phyloP scores from a whole-genome alignment of 2,113 vertebrate genomes.

The Solea senegalensis region DNA sequence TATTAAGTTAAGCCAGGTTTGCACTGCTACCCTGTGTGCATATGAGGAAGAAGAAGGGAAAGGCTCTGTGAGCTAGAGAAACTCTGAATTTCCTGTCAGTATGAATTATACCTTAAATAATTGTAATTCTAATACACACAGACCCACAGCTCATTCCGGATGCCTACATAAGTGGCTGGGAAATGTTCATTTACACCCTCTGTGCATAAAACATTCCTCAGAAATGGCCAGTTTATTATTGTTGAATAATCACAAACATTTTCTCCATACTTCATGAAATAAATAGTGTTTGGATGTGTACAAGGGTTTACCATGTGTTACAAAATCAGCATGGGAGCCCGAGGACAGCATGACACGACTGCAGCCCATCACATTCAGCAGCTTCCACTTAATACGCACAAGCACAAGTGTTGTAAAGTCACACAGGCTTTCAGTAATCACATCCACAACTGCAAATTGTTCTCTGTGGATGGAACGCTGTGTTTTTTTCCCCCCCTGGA shows the following conservation, averaged over 20 bases:
- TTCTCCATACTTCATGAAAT: not conserved
- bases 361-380: not conserved
- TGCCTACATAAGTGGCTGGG: not conserved
- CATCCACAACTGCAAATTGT: conserved; percentile 27
- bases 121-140: conserved; percentile 12
- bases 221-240: not conserved
- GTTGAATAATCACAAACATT: conserved; percentile 11
- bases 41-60: not conserved
- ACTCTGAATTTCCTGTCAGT: conserved; percentile 23
- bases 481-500: conserved; percentile 25
- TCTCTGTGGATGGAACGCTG: conserved; percentile 34
- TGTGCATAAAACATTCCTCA: not conserved
- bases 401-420: conserved; percentile 28
- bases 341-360: conserved; percentile 3
- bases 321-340: not conserved
- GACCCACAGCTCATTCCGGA: not conserved
- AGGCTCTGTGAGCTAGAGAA: not conserved
- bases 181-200: conserved; percentile 5
- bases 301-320: not conserved
- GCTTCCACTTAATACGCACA: not conserved
- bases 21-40: too few species aligned
- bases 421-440: conserved; percentile 44
- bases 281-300: not conserved
- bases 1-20: not conserved
- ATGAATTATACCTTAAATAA: conserved; percentile 19